Evolutionary conservation across 2,113 vertebrate genomes (phyloP), one percentile per base, ranked within the genome.

Genomic region (Xiphias gladius): DNA sequence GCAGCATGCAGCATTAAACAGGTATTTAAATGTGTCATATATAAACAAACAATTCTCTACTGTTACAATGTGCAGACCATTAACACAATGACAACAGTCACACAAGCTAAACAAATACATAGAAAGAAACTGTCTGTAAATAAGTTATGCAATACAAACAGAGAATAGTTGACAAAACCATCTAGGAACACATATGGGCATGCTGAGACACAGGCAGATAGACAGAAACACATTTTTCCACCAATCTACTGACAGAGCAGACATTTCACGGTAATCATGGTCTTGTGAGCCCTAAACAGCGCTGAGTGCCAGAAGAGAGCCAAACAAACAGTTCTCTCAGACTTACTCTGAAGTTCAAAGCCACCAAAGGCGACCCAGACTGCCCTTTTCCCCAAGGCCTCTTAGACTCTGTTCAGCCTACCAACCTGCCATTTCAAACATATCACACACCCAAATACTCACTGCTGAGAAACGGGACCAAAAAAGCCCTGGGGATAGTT

Each of bases 311-410:
- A 88, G 62, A 62, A 28, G 41, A 87, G 76, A 89, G 80, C 80
- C 83, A 92, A 92, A 93, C 90, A 94, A 94, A 93, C 88, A 91
- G 65, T 85, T 83, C 81, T 46, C 74, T 79, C 82, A 88, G 82
- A 81, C 68, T 83, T 28, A 67, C 73, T 83, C 84, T 87, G 80
- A 65, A 89, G 80, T 92, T 92, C 85, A 90, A 88, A 92, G 84
- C 61, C 81, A 82, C 88, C 80, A 90, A 85, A 90, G 67, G 68
- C 65, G n/a, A 80, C 39, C 76, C 62, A 37, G 83, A 76, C 69
- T 32, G 79, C 62, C 55, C 73, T 63, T 52, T 71, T 16, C 62
- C 67, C 71, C 68, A 76, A 54, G 50, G 82, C 85, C 2, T 46
- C 76, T 73, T 64, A 19, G 13, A 63, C 62, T 76, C 64, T 46